A percentile compares a stretch with the other conserved stretches of the same genome.
Evolutionary conservation across 1,140 invertebrate genomes (phyloP).

Genomic region (Lysiphlebus fabarum): DNA sequence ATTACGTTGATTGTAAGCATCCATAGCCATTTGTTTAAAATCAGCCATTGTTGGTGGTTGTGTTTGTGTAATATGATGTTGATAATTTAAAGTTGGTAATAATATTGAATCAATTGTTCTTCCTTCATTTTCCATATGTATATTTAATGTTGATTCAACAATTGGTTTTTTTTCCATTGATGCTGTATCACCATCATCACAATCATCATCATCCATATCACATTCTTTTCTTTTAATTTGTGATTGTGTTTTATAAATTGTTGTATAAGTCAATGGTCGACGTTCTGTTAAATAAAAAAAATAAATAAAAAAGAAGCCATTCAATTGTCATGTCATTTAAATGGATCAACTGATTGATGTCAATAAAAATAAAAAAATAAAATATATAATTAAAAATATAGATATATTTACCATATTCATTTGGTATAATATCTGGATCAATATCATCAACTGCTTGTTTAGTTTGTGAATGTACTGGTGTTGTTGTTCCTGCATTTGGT

Average conservation of each 20-base stretch:
- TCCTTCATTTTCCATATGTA: conserved; percentile 31
- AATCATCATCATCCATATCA: conserved; percentile 33
- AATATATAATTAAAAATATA: background rate
- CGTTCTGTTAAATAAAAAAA: conserved; percentile 48
- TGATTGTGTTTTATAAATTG: conserved; percentile 59
- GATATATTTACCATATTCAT: conserved; percentile 71
- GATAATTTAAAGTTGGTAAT: conserved; percentile 37
- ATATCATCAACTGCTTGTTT: conserved; percentile 58
- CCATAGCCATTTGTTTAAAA: conserved; percentile 50
- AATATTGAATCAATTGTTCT: conserved; percentile 36
- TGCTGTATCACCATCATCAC: conserved; percentile 32
- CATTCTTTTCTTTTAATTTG: conserved; percentile 53
- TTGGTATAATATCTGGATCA: conserved; percentile 80
- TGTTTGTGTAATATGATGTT: conserved; percentile 32
- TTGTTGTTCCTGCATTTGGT: conserved; percentile 55
- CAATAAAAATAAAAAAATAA: background rate
- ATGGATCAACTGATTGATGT: conserved; percentile 17
- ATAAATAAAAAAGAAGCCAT: conserved; percentile 27
- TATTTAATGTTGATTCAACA: conserved; percentile 35
- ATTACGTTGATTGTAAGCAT: conserved; percentile 49
- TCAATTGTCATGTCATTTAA: conserved; percentile 7
- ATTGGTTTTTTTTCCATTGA: conserved; percentile 45
- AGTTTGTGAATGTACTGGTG: conserved; percentile 43
- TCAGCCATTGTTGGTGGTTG: conserved; percentile 46
- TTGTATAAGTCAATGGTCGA: conserved; percentile 57